Conservation (phyloP, 2,888 invertebrate genomes). For the Phaonia tiefii region DNA sequence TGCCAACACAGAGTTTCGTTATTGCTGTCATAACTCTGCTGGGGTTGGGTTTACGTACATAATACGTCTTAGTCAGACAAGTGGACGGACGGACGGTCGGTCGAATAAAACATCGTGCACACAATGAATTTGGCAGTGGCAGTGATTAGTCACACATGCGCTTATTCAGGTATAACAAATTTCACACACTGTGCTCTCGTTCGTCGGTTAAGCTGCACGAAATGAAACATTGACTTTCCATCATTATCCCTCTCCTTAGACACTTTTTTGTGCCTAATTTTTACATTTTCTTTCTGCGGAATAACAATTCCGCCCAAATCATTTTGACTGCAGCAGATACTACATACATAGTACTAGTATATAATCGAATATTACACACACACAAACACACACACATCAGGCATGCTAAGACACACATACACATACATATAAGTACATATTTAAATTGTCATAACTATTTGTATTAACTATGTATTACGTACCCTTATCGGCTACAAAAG, state of each 20-base stretch:
- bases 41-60: not conserved
- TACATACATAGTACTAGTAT: not conserved
- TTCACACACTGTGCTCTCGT: constrained; percentile 8
- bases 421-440: not conserved
- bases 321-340: constrained; percentile 14
- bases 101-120: not conserved
- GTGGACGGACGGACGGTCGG: constrained; percentile 1
- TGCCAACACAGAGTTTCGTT: constrained; percentile 26
- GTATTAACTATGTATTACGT: no score
- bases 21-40: not conserved
- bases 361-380: constrained; percentile 12
- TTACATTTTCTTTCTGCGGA: constrained; percentile 17
- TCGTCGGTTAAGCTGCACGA: constrained; percentile 32
- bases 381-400: not conserved
- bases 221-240: constrained; percentile 16
- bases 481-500: no score
- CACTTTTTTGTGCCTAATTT: constrained; percentile 13
- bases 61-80: constrained; percentile 3
- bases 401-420: no score
- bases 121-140: constrained; percentile 57
- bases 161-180: constrained; percentile 47
- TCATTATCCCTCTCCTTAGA: constrained; percentile 26
- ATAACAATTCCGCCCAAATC: constrained; percentile 19
- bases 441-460: not conserved
- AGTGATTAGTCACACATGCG: constrained; percentile 66